Evolutionary conservation across 2,113 vertebrate genomes (phyloP).

Genomic region (Choloepus hoffmanni): DNA sequence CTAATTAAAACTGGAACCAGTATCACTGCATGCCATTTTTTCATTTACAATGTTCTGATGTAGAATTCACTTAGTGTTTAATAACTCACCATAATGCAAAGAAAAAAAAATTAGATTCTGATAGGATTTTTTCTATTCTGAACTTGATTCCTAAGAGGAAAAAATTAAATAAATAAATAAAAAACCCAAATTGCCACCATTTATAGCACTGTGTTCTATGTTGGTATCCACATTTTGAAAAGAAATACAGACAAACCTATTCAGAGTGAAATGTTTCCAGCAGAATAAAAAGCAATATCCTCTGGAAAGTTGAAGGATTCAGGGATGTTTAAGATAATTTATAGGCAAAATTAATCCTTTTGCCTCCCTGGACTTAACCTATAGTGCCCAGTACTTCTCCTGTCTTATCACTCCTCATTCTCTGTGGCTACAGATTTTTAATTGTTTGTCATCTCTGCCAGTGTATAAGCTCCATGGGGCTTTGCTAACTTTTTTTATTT

Average conservation of each 20-base stretch:
- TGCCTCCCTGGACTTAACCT: neutral
- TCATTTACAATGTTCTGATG: conserved; percentile 42
- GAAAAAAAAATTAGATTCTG: conserved; percentile 50
- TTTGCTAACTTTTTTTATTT: neutral
- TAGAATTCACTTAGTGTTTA: conserved; percentile 46
- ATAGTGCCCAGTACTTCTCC: neutral
- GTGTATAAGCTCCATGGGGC: neutral
- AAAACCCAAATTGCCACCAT: neutral
- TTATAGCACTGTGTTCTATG: neutral
- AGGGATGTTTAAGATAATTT: neutral
- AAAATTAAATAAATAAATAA: neutral
- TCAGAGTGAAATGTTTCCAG: neutral
- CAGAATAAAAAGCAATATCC: neutral
- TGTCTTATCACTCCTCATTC: neutral
- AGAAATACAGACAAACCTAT: neutral
- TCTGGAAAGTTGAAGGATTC: neutral
- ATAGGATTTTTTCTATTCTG: conserved; percentile 58
- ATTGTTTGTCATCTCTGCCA: neutral
- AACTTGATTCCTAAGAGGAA: conserved; percentile 23
- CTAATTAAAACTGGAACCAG: conserved; percentile 50
- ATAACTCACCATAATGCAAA: conserved; percentile 65
- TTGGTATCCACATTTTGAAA: neutral
- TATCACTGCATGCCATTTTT: neutral
- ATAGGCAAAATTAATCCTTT: neutral
- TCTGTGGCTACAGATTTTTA: neutral